Evolutionary conservation across 2,797 vertebrate genomes (phyloP), one percentile per base, ranked within the genome.

Genomic region (Sparidentex hasta): DNA sequence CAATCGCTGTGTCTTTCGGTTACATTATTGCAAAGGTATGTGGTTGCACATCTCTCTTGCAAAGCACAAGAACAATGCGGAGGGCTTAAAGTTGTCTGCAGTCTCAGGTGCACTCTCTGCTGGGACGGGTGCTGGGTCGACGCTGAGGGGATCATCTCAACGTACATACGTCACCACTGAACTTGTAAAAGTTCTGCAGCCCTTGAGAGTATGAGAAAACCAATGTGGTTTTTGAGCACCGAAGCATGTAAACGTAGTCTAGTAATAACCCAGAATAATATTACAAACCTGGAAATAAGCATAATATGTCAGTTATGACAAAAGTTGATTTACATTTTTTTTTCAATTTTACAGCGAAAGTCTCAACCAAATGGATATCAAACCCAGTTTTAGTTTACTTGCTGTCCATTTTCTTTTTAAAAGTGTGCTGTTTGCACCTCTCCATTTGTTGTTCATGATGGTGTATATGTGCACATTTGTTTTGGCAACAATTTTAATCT

Each of bases 21-120:
- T 57, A 47, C 41, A 21, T 41, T 47, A 59, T 54, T 50, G 58
- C 47, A 54, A 55, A 48, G 38, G 23, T 41, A 44, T 55, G 51
- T 58, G 25, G 43, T 48, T 33, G 7, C 11, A 44, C 43, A 57
- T 2, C 47, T 75, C 5, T 33, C 14, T 57, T 1, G 2, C 6
- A 14, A 4, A 12, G 27, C 44, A 27, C 21, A 50, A 56, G 29
- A 51, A 51, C 50, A 27, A 16, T 5, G 55, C 27, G 56, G 41
- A 17, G 9, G 55, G 9, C 20, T 51, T 17, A 46, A 46, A 4
- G 3, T 51, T 46, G 46, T 41, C 41, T n/a, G 4, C 25, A 25
- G 48, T 66, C 55, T 29, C 56, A 41, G 54, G 46, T 71, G 63
- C 4, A 3, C 17, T 59, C 23, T 6, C 29, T 54, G 47, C 44